A percentile compares a stretch with the other conserved stretches of the same genome.
These are phyloP conservation scores for Drosophila koepferae DNA, from an alignment of 2,888 invertebrate species.

Conservation along the genomic window DNA sequence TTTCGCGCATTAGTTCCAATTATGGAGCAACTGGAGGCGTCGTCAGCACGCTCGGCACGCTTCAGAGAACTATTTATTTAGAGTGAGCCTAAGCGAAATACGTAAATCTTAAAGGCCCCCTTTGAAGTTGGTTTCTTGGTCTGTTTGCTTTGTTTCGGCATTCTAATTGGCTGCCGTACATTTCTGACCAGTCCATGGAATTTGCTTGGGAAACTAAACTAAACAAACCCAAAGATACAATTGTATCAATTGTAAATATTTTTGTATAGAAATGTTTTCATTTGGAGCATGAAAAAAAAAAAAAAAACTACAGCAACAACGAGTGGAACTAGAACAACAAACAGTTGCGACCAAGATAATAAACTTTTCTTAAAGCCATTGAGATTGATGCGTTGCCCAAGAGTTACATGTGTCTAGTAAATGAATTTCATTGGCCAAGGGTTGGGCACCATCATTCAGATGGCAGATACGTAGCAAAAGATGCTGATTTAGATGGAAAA, in stretches of 20 bases:
- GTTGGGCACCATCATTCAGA: conserved; percentile 26
- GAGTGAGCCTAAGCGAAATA: conserved; percentile 38
- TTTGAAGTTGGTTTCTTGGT: conserved; percentile 53
- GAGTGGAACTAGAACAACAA: conserved; percentile 20
- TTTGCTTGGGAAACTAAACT: conserved; percentile 24
- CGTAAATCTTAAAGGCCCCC: conserved; percentile 27
- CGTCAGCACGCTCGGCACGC: conserved; percentile 44
- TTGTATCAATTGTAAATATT: conserved; percentile 41
- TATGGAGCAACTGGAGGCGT: conserved; percentile 50
- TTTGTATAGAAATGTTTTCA: conserved; percentile 27
- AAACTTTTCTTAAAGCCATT: conserved; percentile 45
- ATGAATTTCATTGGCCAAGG: conserved; percentile 50
- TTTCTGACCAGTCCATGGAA: conserved; percentile 29
- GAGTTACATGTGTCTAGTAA: conserved; percentile 51
- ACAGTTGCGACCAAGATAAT: conserved; percentile 52
- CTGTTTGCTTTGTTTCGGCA: conserved; percentile 36
- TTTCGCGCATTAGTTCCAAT: conserved; percentile 74
- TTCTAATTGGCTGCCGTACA: conserved; percentile 60
- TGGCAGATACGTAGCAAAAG: conserved; percentile 20
- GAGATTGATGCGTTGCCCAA: conserved; percentile 68
- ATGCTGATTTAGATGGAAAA: conserved; percentile 13
- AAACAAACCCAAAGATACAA: conserved; percentile 31
- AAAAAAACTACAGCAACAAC: conserved; percentile 23
- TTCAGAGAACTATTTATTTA: conserved; percentile 60
- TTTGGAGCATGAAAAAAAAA: conserved; percentile 18